These are phyloP conservation scores for Adelges cooleyi DNA, from an alignment of 1,140 invertebrate genomes.

Conservation along the genomic window DNA sequence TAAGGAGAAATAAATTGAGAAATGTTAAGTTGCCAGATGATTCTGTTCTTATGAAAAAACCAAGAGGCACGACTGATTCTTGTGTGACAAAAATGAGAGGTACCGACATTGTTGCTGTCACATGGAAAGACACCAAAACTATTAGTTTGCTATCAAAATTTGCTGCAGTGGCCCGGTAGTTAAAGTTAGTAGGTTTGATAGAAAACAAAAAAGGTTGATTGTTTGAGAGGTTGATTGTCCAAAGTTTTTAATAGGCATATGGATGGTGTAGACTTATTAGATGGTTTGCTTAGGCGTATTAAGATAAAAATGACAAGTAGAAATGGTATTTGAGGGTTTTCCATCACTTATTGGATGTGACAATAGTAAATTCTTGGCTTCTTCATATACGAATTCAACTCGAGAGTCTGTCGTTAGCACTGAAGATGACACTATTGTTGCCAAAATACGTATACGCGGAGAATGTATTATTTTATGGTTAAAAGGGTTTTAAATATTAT, in stretches of 20 bases:
- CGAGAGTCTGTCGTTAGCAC: no score
- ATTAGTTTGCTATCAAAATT: background rate
- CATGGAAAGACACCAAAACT: background rate
- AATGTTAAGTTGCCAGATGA: background rate
- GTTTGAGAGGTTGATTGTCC: constrained; percentile 39
- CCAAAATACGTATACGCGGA: no score
- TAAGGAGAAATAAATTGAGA: background rate
- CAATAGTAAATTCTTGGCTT: constrained; percentile 34
- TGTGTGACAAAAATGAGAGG: background rate
- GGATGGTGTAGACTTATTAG: constrained; percentile 41
- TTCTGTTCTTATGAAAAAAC: background rate
- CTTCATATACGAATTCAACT: constrained; percentile 25
- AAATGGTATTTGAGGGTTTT: constrained; percentile 40
- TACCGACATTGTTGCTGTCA: background rate
- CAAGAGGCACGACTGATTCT: background rate
- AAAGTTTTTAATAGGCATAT: constrained; percentile 41
- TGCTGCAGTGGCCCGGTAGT: no score
- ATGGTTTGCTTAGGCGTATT: constrained; percentile 39
- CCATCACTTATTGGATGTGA: constrained; percentile 40
- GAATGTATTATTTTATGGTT: no score
- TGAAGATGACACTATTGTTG: no score
- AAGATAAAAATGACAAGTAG: constrained; percentile 38
- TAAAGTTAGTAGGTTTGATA: constrained; percentile 6
- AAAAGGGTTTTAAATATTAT: no score
- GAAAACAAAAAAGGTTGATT: constrained; percentile 32